phyloP scores from a whole-genome alignment of 2,888 invertebrate genomes.

The Microplitis manilae region DNA sequence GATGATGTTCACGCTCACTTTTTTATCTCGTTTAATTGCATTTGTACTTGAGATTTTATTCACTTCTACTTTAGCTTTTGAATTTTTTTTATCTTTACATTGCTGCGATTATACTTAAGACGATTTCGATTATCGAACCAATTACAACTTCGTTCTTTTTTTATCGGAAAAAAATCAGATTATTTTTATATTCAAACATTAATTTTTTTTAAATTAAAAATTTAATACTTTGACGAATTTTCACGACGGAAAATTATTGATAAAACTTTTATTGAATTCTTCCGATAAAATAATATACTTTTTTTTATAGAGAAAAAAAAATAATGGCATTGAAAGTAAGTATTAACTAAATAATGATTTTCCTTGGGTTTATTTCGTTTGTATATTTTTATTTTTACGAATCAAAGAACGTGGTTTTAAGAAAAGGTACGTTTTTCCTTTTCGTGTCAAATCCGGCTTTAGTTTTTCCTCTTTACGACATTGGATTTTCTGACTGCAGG shows the following conservation, averaged over 20 bases:
- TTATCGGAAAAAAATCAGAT: neutral
- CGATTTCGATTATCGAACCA: constrained; percentile 15
- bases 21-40: constrained; percentile 21
- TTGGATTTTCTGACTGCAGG: constrained; percentile 29
- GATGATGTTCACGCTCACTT: neutral
- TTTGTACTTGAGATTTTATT: constrained; percentile 21
- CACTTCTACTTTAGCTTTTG: neutral
- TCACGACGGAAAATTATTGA: neutral
- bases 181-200: neutral
- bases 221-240: neutral
- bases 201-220: neutral
- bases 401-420: constrained; percentile 13
- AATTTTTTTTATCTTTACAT: neutral
- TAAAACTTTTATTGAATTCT: neutral
- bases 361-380: neutral
- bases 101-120: constrained; percentile 8
- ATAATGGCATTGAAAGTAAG: neutral
- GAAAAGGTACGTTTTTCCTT: neutral
- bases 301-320: neutral
- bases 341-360: neutral
- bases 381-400: neutral
- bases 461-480: constrained; percentile 35
- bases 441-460: constrained; percentile 27
- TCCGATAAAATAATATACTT: neutral
- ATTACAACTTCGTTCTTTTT: neutral